Percentiles rank a stretch among this genome's conserved stretches.
phyloP scores from a whole-genome alignment of 2,113 vertebrate genomes.

The Pseudopodoces humilis region DNA sequence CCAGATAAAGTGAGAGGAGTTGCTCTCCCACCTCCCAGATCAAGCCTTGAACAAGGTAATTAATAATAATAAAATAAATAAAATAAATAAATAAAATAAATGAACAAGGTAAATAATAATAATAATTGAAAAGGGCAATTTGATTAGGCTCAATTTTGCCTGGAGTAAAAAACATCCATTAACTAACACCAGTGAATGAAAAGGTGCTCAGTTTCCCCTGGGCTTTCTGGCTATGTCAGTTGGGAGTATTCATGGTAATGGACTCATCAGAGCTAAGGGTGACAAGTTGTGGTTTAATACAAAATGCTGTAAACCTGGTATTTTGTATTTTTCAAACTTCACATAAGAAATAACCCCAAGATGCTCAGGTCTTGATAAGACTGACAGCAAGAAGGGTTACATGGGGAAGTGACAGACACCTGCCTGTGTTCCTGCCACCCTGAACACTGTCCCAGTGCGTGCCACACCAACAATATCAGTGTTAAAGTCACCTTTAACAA shows the following conservation, averaged over 20 bases:
- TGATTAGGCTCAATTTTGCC: constrained; percentile 26
- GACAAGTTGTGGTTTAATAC: background rate
- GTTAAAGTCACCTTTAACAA: background rate
- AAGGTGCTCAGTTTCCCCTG: background rate
- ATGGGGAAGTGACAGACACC: background rate
- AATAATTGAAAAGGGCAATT: constrained; percentile 10
- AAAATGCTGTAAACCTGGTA: background rate
- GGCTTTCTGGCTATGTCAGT: background rate
- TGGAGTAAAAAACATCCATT: background rate
- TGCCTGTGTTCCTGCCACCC: background rate
- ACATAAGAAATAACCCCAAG: background rate
- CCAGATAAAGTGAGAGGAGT: background rate
- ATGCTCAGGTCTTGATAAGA: background rate
- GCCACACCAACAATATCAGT: background rate
- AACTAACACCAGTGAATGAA: background rate
- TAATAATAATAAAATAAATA: too few relatives aligned
- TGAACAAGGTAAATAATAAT: constrained; percentile 19
- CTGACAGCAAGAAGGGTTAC: background rate
- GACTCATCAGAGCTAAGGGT: background rate
- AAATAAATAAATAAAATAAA: too few relatives aligned
- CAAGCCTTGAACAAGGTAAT: background rate
- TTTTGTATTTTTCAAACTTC: background rate
- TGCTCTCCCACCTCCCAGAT: background rate
- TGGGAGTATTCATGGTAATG: background rate
- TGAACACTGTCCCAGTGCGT: background rate